Base-by-base conservation (phyloP, 2,113 vertebrate genomes). In the Siniperca knerii region DNA sequence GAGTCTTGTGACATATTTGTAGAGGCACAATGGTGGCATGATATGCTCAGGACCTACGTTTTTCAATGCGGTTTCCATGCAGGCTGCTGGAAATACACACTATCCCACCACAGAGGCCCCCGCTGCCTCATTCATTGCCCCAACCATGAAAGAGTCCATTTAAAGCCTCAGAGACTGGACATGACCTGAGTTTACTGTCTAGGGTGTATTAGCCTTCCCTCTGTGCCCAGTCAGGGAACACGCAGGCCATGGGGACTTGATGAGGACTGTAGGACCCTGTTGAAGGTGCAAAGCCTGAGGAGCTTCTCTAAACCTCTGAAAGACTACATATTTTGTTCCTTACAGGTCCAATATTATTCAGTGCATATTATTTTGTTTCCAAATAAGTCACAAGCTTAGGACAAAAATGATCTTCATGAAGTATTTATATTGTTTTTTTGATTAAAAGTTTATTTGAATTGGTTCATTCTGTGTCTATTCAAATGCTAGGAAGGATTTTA, bases 101-200 rank as follows among this genome's bases (percentile, higher is more conserved):
- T 75, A 58, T 73, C 74, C 85, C 62, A 76, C 82, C 79, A 82
- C 86, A 82, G 79, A 89, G 83, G 82, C 72, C 83, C 77, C 48
- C 60, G n/a, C 23, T 72, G 75, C 77, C 73, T 61, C 80, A 83
- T 88, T 87, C 84, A 91, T 65, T 11, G 70, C 74, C 65, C 64
- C 15, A 18, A 66, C 83, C 77, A 91, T 93, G 93, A 94, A 94
- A 93, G 92, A 75, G 58, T 75, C 85, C 86, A 86, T 94, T 94
- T 92, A 93, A 84, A 91, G 74, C 55, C 37, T 81, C 6, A n/a
- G 68, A 83, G 67, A 79, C 79, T 89, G 90, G 86, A 81, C 84
- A 72, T 89, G 86, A 94, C 84, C 88, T 91, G 89, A 75, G 82
- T 93, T 94, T 89, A 92, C 92, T 90, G 87, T 93, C 89, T 87